phyloP scores from a whole-genome alignment of 1,140 invertebrate species.

The Triops longicaudatus region DNA sequence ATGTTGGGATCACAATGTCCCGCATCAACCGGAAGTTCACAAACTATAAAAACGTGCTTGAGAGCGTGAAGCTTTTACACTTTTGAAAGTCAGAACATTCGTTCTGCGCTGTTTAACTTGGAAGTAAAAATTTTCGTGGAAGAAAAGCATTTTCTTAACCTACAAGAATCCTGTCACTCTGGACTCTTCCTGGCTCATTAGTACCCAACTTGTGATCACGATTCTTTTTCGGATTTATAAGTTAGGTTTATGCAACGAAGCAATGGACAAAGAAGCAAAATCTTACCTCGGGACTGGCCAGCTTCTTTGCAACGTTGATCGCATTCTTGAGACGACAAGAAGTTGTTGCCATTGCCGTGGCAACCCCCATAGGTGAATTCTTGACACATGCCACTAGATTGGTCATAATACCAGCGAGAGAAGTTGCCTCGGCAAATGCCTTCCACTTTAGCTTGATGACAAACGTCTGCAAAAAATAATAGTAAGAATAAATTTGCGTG shows the following conservation, averaged over 20 bases:
- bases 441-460: conserved; percentile 60
- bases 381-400: conserved; percentile 56
- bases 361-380: conserved; percentile 82
- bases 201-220: not conserved
- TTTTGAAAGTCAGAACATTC: not conserved
- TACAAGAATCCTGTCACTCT: no score
- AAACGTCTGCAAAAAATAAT: conserved; percentile 55
- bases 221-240: not conserved
- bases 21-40: conserved; percentile 44
- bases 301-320: conserved; percentile 62
- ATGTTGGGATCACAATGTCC: conserved; percentile 44
- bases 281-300: conserved; percentile 60
- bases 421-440: conserved; percentile 80
- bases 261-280: not conserved
- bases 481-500: not conserved
- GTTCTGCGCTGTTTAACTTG: not conserved
- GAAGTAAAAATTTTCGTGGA: not conserved
- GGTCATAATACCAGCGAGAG: conserved; percentile 71
- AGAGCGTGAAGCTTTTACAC: conserved; percentile 36
- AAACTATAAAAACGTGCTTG: conserved; percentile 46
- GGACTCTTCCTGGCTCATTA: conserved; percentile 10
- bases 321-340: conserved; percentile 70
- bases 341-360: conserved; percentile 81
- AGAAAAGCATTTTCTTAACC: no score
- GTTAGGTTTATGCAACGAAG: not conserved